Evolutionary conservation across 2,888 invertebrate species (phyloP).

Genomic region (Tachina lurida): DNA sequence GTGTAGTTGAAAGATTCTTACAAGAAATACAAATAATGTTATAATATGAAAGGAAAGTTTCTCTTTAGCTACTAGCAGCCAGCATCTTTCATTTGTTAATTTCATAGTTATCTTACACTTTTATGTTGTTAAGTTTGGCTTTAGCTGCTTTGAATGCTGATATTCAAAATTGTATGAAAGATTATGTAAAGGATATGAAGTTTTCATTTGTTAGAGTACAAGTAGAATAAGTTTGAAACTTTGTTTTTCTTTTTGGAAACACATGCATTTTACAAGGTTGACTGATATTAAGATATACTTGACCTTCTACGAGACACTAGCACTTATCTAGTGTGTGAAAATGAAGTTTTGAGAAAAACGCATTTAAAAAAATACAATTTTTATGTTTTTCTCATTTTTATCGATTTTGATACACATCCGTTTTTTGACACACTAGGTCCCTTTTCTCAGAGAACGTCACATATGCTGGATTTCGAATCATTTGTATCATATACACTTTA

Average conservation of each 20-base stretch:
- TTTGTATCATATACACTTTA: too few species aligned
- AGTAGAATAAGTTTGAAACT: not conserved
- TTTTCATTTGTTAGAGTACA: not conserved
- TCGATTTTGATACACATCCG: too few species aligned
- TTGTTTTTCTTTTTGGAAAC: not conserved
- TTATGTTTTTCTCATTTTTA: too few species aligned
- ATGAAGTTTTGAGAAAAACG: too few species aligned
- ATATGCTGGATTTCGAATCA: too few species aligned
- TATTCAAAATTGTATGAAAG: not conserved
- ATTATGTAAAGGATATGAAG: conserved; percentile 8
- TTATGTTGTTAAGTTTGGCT: not conserved
- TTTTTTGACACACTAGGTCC: too few species aligned
- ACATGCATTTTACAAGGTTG: too few species aligned
- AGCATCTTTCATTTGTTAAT: not conserved
- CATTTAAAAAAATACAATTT: too few species aligned
- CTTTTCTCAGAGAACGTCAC: too few species aligned
- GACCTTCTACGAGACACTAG: too few species aligned
- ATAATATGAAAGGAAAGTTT: not conserved
- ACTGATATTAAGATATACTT: too few species aligned
- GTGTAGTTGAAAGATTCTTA: conserved; percentile 9
- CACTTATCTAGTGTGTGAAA: too few species aligned
- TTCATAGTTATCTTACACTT: not conserved
- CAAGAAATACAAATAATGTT: not conserved
- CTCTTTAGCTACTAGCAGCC: conserved; percentile 1
- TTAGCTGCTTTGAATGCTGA: not conserved